Evolutionary conservation across 1,140 invertebrate genomes (phyloP).

Genomic region (Solenopsis invicta): DNA sequence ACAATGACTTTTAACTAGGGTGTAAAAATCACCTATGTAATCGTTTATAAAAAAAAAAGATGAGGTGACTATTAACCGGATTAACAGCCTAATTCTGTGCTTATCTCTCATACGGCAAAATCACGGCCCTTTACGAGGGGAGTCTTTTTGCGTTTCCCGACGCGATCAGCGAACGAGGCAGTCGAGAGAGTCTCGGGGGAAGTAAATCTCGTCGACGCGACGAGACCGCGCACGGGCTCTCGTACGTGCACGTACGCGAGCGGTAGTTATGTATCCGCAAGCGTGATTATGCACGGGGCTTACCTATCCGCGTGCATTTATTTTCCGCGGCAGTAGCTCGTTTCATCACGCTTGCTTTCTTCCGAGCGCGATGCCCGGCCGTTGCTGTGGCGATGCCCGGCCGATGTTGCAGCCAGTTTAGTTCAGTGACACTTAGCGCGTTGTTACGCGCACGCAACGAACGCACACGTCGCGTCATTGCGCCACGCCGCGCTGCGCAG

Average conservation of each 20-base stretch:
- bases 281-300: slow-evolving; percentile 47
- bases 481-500: slow-evolving; percentile 4
- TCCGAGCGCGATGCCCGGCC: slow-evolving; percentile 45
- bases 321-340: slow-evolving; percentile 59
- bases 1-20: no score
- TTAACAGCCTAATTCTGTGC: not conserved
- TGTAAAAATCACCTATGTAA: no score
- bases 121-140: not conserved
- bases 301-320: slow-evolving; percentile 45
- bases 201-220: not conserved
- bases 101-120: not conserved
- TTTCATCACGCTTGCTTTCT: slow-evolving; percentile 73
- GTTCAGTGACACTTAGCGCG: slow-evolving; percentile 71
- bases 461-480: not conserved
- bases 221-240: not conserved
- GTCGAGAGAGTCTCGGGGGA: not conserved
- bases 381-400: slow-evolving; percentile 34
- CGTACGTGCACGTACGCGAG: not conserved
- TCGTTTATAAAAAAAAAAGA: no score
- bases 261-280: slow-evolving; percentile 30
- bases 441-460: slow-evolving; percentile 67
- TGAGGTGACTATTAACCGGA: no score
- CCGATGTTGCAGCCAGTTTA: slow-evolving; percentile 61
- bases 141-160: not conserved
- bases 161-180: not conserved